phyloP scores from a whole-genome alignment of 2,888 invertebrate genomes.

The Euplexia lucipara region DNA sequence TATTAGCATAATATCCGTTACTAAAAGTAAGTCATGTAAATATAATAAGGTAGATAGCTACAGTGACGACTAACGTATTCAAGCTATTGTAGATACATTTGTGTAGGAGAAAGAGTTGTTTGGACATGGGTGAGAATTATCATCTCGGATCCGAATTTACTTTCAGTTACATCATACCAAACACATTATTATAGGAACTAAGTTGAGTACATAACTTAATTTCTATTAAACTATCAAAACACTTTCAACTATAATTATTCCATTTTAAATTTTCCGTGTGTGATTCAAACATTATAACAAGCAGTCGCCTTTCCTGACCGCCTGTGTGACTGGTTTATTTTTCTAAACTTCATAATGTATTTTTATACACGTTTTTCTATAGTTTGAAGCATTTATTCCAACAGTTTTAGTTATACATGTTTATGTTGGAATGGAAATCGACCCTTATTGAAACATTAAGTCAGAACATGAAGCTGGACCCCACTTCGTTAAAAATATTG shows the following conservation, averaged over 20 bases:
- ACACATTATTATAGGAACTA: background rate
- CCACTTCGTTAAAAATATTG: too few relatives aligned
- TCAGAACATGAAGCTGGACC: too few relatives aligned
- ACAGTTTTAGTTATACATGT: too few relatives aligned
- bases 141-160: constrained; percentile 68
- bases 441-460: too few relatives aligned
- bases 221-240: background rate
- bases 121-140: constrained; percentile 91
- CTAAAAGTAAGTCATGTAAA: constrained; percentile 26
- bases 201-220: constrained; percentile 1
- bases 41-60: constrained; percentile 16
- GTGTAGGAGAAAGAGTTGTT: constrained; percentile 61
- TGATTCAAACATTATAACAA: constrained; percentile 21
- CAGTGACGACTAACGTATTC: constrained; percentile 24
- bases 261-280: background rate
- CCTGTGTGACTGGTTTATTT: too few relatives aligned
- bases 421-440: too few relatives aligned
- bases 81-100: constrained; percentile 46
- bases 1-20: background rate
- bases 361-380: too few relatives aligned
- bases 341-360: too few relatives aligned
- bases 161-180: constrained; percentile 9
- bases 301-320: too few relatives aligned
- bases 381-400: too few relatives aligned
- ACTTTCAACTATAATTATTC: background rate